phyloP scores from a whole-genome alignment of 2,113 vertebrate genomes.

The Rhegmatorhina hoffmannsi region DNA sequence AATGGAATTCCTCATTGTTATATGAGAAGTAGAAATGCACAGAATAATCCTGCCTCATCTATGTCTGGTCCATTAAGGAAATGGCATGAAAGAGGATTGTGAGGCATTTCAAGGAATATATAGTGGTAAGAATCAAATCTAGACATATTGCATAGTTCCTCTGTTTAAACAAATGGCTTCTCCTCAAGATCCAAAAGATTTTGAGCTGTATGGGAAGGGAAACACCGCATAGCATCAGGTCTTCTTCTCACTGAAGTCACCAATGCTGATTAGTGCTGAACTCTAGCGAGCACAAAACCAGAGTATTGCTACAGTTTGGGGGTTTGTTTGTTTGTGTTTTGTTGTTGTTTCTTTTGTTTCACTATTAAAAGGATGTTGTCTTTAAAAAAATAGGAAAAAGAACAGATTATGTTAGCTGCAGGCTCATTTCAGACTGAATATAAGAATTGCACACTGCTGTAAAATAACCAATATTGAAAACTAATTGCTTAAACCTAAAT shows the following conservation, averaged over 20 bases:
- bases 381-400: not conserved
- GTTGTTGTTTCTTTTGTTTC: not conserved
- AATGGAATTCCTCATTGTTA: not conserved
- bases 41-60: conserved; percentile 77
- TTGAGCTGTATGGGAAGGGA: not conserved
- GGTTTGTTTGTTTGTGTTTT: not conserved
- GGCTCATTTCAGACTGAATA: not conserved
- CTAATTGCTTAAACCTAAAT: not conserved
- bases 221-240: not conserved
- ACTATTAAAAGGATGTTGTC: not conserved
- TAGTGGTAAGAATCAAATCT: not conserved
- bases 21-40: not conserved
- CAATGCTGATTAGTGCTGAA: not conserved
- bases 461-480: not conserved
- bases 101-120: conserved; percentile 75
- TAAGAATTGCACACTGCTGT: not conserved
- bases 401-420: not conserved
- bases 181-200: not conserved
- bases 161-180: not conserved
- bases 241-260: not conserved
- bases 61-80: conserved; percentile 76
- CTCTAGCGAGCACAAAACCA: not conserved
- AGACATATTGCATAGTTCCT: not conserved
- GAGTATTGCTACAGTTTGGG: not conserved
- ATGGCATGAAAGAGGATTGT: conserved; percentile 65